Percentiles rank a stretch among this genome's conserved stretches.
These are phyloP conservation scores for Erynnis tages DNA, from an alignment of 2,888 invertebrate genomes.

Conservation along the genomic window DNA sequence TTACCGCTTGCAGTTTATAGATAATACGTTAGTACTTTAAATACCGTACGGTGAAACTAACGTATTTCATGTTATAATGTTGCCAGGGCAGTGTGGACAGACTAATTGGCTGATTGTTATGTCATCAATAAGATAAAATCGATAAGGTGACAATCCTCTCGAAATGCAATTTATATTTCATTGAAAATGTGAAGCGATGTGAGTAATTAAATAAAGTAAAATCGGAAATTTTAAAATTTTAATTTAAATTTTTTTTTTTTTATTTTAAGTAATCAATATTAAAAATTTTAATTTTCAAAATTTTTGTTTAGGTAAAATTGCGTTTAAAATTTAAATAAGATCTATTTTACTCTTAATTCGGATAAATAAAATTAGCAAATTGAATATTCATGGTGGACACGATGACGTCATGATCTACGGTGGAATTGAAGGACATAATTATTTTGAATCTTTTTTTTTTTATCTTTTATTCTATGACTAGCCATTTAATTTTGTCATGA, in stretches of 20 bases:
- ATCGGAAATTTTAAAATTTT: too few species aligned
- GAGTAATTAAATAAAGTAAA: conserved; percentile 25
- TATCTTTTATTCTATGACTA: too few species aligned
- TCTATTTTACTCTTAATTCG: too few species aligned
- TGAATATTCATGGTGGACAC: neutral
- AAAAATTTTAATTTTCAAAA: too few species aligned
- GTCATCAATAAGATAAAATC: conserved; percentile 53
- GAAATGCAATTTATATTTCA: conserved; percentile 29
- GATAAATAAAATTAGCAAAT: conserved; percentile 17
- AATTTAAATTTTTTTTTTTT: too few species aligned
- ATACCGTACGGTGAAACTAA: neutral
- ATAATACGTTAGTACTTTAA: too few species aligned
- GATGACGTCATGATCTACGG: neutral
- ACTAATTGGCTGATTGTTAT: conserved; percentile 61
- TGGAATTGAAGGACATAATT: neutral
- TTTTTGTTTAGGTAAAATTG: too few species aligned
- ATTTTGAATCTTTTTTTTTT: neutral
- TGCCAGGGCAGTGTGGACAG: conserved; percentile 28
- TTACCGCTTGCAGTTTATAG: too few species aligned
- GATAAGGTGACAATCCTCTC: conserved; percentile 32
- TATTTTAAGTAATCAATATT: too few species aligned
- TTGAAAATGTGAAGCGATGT: conserved; percentile 23
- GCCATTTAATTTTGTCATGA: too few species aligned
- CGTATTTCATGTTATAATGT: conserved; percentile 16
- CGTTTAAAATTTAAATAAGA: too few species aligned